Evolutionary conservation across 2,113 vertebrate species (phyloP), one percentile per base, ranked within the genome.

Genomic region (Epinephelus lanceolatus): DNA sequence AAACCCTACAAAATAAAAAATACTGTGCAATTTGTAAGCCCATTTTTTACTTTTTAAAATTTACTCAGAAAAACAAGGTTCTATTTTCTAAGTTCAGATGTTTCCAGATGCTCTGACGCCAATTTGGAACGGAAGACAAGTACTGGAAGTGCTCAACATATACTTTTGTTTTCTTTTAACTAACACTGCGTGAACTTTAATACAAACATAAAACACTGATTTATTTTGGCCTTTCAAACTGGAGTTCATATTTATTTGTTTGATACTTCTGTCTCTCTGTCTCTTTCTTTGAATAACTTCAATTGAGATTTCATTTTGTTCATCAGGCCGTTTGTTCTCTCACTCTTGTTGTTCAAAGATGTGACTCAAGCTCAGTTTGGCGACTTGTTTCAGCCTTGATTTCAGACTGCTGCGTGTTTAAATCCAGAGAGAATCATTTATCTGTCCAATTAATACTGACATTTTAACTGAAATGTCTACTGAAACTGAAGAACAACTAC

Each of bases 271-370:
- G 52, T 19, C 7, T 37, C 7, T n/a, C n/a, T n/a, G n/a, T n/a
- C n/a, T n/a, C n/a, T n/a, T n/a, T n/a, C n/a, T n/a, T n/a, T n/a
- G n/a, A 6, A 5, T 25, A 37, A 21, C 59, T 8, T 1, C 9
- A 17, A 59, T 14, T 7, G 11, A 25, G 13, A 55, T 66, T 9
- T 49, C 8, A 17, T n/a, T 72, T 84, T 84, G 89, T 76, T 84
- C 78, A 1, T 51, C 2, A 18, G 67, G 67, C 19, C 37, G 37
- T 86, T 83, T 85, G 78, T 77, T 82, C 76, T 71, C 10, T 55
- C 30, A 9, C 59, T 85, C 71, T 55, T 53, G 1, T 25, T 57
- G 4, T 59, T 82, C 66, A 51, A 30, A 66, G 13, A 27, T 23
- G 55, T n/a, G 11, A 30, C 33, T 63, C 42, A 47, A 52, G 6